A percentile compares a stretch with the other conserved stretches of the same genome.
phyloP scores from a whole-genome alignment of 2,888 invertebrate species.

The Ethmia dodecea region DNA sequence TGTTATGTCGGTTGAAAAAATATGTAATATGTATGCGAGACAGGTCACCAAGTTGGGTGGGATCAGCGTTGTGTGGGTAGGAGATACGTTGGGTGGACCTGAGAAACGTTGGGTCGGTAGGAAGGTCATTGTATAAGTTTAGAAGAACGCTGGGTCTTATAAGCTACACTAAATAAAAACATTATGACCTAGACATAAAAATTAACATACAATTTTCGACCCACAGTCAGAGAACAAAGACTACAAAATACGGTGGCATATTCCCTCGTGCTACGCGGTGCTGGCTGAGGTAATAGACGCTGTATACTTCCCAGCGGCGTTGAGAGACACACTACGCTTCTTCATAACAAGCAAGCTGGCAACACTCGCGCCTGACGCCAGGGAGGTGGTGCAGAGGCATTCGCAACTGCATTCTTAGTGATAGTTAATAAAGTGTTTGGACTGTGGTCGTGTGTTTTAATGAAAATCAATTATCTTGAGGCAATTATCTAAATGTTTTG shows the following conservation, averaged over 20 bases:
- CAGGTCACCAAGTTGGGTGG: no score
- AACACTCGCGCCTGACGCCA: slow-evolving; percentile 25
- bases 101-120: no score
- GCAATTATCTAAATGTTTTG: no score
- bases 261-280: slow-evolving; percentile 78
- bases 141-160: no score
- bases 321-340: slow-evolving; percentile 53
- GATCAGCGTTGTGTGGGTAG: no score
- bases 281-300: slow-evolving; percentile 45
- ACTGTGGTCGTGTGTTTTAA: not conserved
- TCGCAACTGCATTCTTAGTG: not conserved
- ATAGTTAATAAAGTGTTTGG: not conserved
- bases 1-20: no score
- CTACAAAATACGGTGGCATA: slow-evolving; percentile 78
- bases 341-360: slow-evolving; percentile 42
- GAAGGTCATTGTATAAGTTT: no score
- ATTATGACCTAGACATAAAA: no score
- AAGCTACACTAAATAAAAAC: no score
- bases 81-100: no score
- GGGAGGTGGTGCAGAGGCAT: slow-evolving; percentile 1
- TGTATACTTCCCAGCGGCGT: slow-evolving; percentile 40
- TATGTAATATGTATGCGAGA: no score
- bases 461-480: not conserved
- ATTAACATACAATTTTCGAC: no score
- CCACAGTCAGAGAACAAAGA: slow-evolving; percentile 83